phyloP scores from a whole-genome alignment of 2,797 vertebrate genomes.

The Clarias platycephalus region DNA sequence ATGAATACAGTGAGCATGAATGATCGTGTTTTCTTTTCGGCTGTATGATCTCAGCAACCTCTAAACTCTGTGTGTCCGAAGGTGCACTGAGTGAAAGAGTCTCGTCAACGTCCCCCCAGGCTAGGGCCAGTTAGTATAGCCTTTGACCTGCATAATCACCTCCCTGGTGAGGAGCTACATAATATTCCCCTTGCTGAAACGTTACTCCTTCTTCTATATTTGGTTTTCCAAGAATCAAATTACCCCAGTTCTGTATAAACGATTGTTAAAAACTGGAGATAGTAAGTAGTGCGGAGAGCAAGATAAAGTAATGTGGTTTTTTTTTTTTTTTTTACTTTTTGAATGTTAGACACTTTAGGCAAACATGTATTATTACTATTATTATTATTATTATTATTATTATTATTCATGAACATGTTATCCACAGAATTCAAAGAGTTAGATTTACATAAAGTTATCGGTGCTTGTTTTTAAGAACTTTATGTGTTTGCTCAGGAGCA shows the following conservation, averaged over 20 bases:
- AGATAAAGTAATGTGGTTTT: neutral
- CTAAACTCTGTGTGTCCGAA: neutral
- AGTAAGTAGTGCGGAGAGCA: neutral
- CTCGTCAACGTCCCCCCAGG: slow-evolving; percentile 1
- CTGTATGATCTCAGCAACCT: slow-evolving; percentile 17
- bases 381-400: neutral
- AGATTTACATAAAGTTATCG: neutral
- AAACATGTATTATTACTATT: neutral
- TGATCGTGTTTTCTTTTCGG: neutral
- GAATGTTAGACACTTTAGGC: neutral
- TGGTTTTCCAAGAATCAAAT: neutral
- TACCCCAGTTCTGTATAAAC: neutral
- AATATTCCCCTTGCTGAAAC: slow-evolving; percentile 17
- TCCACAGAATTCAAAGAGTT: neutral
- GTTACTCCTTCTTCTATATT: neutral
- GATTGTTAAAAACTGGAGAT: neutral
- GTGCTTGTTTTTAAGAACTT: neutral
- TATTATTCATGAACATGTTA: neutral
- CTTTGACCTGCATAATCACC: slow-evolving; percentile 74
- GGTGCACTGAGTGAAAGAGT: slow-evolving; percentile 5
- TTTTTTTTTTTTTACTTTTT: neutral
- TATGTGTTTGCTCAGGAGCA: neutral
- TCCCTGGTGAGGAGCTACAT: slow-evolving; percentile 48
- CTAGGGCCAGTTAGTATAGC: slow-evolving; percentile 65
- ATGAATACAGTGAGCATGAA: neutral